phyloP scores from a whole-genome alignment of 2,888 invertebrate genomes.

The Gasteruption jaculator region DNA sequence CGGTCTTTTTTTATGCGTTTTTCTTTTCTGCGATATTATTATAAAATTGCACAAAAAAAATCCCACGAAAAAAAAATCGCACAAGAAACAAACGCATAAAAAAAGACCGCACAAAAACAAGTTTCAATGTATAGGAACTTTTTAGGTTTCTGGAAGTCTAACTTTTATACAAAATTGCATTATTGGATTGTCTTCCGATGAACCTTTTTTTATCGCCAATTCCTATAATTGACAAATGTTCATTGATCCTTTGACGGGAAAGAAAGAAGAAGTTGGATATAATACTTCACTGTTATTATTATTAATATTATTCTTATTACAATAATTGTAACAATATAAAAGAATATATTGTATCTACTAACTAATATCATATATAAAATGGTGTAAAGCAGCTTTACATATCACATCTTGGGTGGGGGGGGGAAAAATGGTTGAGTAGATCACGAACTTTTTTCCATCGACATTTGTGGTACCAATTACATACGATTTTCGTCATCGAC shows the following conservation, averaged over 20 bases:
- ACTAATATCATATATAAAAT: slow-evolving; percentile 44
- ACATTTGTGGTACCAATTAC: slow-evolving; percentile 18
- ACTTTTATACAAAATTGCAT: too few relatives aligned
- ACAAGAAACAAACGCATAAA: too few relatives aligned
- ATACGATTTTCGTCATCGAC: slow-evolving; percentile 24
- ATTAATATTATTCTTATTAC: slow-evolving; percentile 41
- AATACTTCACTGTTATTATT: too few relatives aligned
- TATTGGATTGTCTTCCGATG: slow-evolving; percentile 6
- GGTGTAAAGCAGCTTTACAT: slow-evolving; percentile 50
- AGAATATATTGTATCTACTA: slow-evolving; percentile 40
- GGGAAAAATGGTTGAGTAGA: too few relatives aligned
- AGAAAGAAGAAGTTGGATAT: too few relatives aligned
- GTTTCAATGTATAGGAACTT: too few relatives aligned
- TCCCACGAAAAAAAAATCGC: too few relatives aligned
- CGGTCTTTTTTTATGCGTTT: too few relatives aligned
- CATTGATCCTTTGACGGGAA: neutral
- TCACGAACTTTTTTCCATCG: slow-evolving; percentile 27
- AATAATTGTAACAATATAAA: slow-evolving; percentile 40
- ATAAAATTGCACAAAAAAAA: too few relatives aligned
- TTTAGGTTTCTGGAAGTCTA: too few relatives aligned
- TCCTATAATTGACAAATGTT: slow-evolving; percentile 6
- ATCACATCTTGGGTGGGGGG: slow-evolving; percentile 49
- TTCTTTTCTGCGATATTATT: too few relatives aligned
- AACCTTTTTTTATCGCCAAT: neutral
- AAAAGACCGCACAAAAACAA: too few relatives aligned